phyloP scores from a whole-genome alignment of 2,113 vertebrate species.

The Oryzias woworae region DNA sequence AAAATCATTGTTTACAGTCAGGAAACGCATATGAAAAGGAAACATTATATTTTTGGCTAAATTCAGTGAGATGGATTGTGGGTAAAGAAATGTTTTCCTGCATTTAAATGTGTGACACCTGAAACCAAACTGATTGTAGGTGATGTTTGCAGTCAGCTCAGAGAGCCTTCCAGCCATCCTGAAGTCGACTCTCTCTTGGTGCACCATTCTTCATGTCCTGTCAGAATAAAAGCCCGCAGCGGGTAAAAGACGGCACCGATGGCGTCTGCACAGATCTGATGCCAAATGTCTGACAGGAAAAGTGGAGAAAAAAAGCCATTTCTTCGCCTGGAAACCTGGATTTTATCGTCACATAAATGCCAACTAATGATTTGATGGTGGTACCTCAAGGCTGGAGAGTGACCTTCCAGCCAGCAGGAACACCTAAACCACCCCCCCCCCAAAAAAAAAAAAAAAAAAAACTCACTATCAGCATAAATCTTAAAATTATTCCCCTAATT shows the following conservation, averaged over 20 bases:
- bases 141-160: slow-evolving; percentile 45
- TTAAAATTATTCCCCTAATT: slow-evolving; percentile 71
- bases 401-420: slow-evolving; percentile 60
- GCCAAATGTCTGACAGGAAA: slow-evolving; percentile 50
- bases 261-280: slow-evolving; percentile 51
- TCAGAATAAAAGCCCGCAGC: slow-evolving; percentile 33
- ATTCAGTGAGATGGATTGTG: slow-evolving; percentile 11
- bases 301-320: slow-evolving; percentile 40
- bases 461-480: slow-evolving; percentile 60
- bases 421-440: slow-evolving; percentile 11
- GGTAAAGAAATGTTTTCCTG: slow-evolving; percentile 15
- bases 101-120: slow-evolving; percentile 31
- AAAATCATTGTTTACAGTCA: background rate
- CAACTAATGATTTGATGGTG: slow-evolving; percentile 50
- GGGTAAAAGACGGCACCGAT: slow-evolving; percentile 42
- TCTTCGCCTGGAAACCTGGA: slow-evolving; percentile 48
- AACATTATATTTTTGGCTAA: slow-evolving; percentile 19
- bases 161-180: slow-evolving; percentile 34
- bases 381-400: slow-evolving; percentile 56
- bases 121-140: slow-evolving; percentile 44
- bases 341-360: slow-evolving; percentile 69
- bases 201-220: slow-evolving; percentile 27
- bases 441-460: slow-evolving; percentile 27
- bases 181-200: slow-evolving; percentile 28
- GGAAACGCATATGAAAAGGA: slow-evolving; percentile 8